A percentile compares a stretch with the other conserved stretches of the same genome.
These are phyloP conservation scores for Lamproptera curius DNA, from an alignment of 2,888 invertebrate species.

Conservation along the genomic window DNA sequence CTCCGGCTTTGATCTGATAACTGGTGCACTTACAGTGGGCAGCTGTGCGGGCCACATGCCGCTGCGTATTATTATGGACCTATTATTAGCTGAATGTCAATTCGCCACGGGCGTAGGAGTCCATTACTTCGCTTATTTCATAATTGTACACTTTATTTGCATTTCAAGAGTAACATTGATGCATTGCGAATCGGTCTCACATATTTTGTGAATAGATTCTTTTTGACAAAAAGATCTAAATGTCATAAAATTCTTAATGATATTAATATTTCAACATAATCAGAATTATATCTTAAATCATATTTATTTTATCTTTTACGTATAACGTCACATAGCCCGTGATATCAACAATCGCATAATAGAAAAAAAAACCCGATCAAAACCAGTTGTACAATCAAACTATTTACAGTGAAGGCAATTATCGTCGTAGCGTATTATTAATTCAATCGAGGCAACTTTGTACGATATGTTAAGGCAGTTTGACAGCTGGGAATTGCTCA, in stretches of 20 bases:
- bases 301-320: no score
- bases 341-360: no score
- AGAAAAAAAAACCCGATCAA: no score
- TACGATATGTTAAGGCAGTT: background rate
- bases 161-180: background rate
- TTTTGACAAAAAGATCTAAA: no score
- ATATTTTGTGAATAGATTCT: no score
- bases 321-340: no score
- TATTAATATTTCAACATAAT: no score
- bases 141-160: background rate
- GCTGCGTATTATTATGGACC: conserved; percentile 9
- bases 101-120: conserved; percentile 7
- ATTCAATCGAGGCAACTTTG: conserved; percentile 35
- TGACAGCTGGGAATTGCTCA: background rate
- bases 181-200: no score
- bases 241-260: no score
- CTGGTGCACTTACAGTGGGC: conserved; percentile 12
- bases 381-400: conserved; percentile 72
- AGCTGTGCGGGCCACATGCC: conserved; percentile 19
- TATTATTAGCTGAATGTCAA: conserved; percentile 18
- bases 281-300: no score
- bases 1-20: conserved; percentile 20
- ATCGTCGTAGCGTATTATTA: conserved; percentile 54
- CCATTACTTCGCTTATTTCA: conserved; percentile 6
- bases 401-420: conserved; percentile 41